These are phyloP conservation scores for Bubo scandiacus DNA, from an alignment of 2,113 vertebrate genomes.

Conservation along the genomic window DNA sequence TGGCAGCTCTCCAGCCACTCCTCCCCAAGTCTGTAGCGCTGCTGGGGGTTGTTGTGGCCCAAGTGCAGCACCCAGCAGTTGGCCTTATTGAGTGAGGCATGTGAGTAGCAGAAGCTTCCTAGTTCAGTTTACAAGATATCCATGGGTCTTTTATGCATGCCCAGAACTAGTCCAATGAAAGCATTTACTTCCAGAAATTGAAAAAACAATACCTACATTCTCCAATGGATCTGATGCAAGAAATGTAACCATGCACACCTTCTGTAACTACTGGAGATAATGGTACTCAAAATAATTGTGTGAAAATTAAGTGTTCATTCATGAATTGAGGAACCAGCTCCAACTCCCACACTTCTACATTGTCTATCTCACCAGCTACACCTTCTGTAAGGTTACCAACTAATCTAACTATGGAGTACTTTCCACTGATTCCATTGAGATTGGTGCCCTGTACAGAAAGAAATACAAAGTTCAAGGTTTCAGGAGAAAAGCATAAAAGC, in stretches of 20 bases:
- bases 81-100: no score
- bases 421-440: not conserved
- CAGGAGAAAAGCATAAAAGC: not conserved
- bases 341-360: not conserved
- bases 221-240: not conserved
- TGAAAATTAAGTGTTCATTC: not conserved
- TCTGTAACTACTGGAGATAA: not conserved
- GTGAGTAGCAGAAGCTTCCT: not conserved
- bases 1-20: no score
- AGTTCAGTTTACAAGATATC: not conserved
- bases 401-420: not conserved
- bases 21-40: no score
- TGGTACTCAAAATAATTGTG: fast-evolving
- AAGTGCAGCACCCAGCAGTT: no score
- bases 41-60: no score
- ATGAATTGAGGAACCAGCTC: not conserved
- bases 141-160: not conserved
- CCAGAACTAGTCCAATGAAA: not conserved
- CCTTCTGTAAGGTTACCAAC: not conserved
- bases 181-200: not conserved
- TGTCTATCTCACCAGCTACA: not conserved
- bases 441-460: not conserved
- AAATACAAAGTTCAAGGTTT: not conserved
- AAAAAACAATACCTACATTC: not conserved
- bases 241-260: not conserved